phyloP scores from a whole-genome alignment of 2,113 vertebrate genomes.

The Mystacornis crossleyi region DNA sequence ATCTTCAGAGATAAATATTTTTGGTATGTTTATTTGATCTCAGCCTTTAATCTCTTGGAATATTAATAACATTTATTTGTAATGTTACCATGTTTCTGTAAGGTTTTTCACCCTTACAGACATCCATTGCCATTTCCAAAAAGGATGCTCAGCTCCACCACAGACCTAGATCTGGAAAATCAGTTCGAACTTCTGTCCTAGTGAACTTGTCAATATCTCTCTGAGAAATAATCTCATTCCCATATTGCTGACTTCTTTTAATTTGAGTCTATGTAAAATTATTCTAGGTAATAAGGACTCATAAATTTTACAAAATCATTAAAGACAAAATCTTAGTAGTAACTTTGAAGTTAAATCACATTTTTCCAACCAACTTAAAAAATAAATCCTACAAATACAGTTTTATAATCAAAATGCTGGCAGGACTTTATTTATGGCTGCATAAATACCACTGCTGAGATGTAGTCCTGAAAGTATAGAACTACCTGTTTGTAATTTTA shows the following conservation, averaged over 20 bases:
- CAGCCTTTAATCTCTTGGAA: not conserved
- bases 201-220: not conserved
- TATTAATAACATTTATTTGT: not conserved
- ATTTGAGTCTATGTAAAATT: not conserved
- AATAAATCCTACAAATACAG: not conserved
- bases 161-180: not conserved
- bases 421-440: not conserved
- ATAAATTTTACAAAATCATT: not conserved
- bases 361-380: not conserved
- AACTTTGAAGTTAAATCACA: not conserved
- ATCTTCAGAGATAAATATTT: not conserved
- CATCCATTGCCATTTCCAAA: not conserved
- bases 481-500: conserved; percentile 2
- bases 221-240: not conserved
- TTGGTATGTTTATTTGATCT: not conserved
- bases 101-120: not conserved
- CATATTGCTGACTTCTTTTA: not conserved
- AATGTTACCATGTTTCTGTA: not conserved
- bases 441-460: not conserved
- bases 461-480: not conserved
- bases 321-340: not conserved
- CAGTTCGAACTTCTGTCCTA: not conserved
- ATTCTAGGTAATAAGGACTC: not conserved
- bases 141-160: not conserved
- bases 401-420: not conserved